Conservation (phyloP, 1,140 invertebrate species). For the Stegodyphus dumicola region DNA sequence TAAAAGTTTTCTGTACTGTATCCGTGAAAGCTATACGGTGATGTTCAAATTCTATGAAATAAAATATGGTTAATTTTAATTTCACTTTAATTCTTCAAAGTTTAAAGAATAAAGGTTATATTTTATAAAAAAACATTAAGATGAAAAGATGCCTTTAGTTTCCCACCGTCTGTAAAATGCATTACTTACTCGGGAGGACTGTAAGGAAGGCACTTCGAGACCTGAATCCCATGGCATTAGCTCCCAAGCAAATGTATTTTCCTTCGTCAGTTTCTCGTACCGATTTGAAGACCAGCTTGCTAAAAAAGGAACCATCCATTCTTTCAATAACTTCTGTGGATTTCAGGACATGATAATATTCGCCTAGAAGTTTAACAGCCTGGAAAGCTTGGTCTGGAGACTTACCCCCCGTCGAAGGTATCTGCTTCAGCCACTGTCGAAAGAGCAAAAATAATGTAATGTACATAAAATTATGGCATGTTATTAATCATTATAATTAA, state of each 20-base stretch:
- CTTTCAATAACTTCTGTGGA: constrained; percentile 55
- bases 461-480: too few species aligned
- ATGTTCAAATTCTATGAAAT: too few species aligned
- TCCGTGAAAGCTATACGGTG: too few species aligned
- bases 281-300: constrained; percentile 63
- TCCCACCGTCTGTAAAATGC: background rate
- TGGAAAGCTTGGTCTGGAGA: background rate
- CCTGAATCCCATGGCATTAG: constrained; percentile 65
- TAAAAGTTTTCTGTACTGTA: too few species aligned
- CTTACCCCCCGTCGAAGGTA: constrained; percentile 4
- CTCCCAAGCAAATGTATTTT: constrained; percentile 65
- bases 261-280: constrained; percentile 62
- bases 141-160: too few species aligned
- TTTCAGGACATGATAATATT: constrained; percentile 56
- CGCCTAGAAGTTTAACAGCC: constrained; percentile 38
- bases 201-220: constrained; percentile 64
- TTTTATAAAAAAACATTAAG: too few species aligned
- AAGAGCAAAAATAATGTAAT: constrained; percentile 8
- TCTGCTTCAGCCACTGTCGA: constrained; percentile 59
- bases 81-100: too few species aligned
- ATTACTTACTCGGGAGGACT: constrained; percentile 63
- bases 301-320: constrained; percentile 63
- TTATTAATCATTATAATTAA: too few species aligned
- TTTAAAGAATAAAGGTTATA: too few species aligned
- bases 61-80: too few species aligned